Percentiles rank a stretch among this genome's conserved stretches.
These are phyloP conservation scores for Hypocryptadius cinnamomeus DNA, from an alignment of 2,113 vertebrate genomes.

Conservation along the genomic window DNA sequence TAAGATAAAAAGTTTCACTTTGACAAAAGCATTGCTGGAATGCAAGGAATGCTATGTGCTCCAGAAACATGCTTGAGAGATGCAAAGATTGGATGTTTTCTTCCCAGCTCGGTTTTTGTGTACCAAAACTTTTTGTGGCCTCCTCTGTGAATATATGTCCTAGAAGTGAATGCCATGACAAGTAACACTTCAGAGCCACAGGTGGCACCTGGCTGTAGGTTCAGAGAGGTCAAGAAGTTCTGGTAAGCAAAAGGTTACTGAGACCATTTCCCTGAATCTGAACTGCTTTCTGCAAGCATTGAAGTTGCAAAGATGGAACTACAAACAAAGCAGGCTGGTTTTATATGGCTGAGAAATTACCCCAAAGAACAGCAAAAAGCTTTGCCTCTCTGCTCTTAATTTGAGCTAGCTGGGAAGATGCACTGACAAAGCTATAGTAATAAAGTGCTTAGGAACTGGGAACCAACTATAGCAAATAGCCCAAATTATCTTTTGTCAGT, in stretches of 20 bases:
- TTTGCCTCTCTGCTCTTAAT: not conserved
- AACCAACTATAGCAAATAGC: not conserved
- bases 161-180: not conserved
- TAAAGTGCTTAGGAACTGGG: not conserved
- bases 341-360: not conserved
- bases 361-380: not conserved
- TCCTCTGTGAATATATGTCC: not conserved
- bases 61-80: not conserved
- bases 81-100: not conserved
- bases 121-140: not conserved
- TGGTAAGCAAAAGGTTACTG: not conserved
- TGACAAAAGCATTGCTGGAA: not conserved
- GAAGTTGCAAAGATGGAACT: fast-evolving
- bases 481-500: not conserved
- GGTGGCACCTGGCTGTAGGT: not conserved
- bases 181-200: not conserved
- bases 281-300: not conserved
- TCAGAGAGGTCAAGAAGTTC: not conserved
- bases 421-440: not conserved
- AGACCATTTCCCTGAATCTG: not conserved
- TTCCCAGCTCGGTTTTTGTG: not conserved
- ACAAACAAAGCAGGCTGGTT: not conserved
- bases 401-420: not conserved
- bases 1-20: not conserved
- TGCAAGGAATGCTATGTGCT: not conserved